A percentile compares a stretch with the other conserved stretches of the same genome.
These are phyloP conservation scores for Pachyramphus minor DNA, from an alignment of 2,113 vertebrate genomes.

Conservation along the genomic window DNA sequence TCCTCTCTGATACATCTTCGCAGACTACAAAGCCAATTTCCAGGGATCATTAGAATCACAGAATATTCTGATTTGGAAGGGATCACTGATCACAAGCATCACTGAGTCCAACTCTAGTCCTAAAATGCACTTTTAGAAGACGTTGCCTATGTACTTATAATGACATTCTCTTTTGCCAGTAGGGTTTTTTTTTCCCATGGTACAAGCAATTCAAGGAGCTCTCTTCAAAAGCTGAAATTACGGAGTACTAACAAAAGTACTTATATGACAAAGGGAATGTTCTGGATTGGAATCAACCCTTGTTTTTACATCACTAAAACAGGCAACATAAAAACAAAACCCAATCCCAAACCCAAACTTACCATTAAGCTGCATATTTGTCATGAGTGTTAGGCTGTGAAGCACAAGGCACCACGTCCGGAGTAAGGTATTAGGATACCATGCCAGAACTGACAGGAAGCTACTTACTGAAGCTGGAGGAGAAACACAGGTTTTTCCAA, in stretches of 20 bases:
- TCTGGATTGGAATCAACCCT: neutral
- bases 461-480: slow-evolving; percentile 92
- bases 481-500: neutral
- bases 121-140: neutral
- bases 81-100: neutral
- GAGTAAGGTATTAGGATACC: slow-evolving; percentile 95
- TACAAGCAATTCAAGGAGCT: neutral
- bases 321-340: neutral
- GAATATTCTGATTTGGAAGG: neutral
- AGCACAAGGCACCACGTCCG: slow-evolving; percentile 98
- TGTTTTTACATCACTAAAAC: neutral
- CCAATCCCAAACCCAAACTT: slow-evolving; percentile 58
- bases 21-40: neutral
- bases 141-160: neutral
- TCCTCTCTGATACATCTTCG: neutral
- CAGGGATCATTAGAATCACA: neutral
- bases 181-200: neutral
- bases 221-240: neutral
- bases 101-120: neutral
- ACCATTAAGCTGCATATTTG: slow-evolving; percentile 93
- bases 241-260: neutral
- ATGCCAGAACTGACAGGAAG: slow-evolving; percentile 93
- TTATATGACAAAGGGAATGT: neutral
- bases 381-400: slow-evolving; percentile 97
- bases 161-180: neutral